A percentile compares a stretch with the other conserved stretches of the same genome.
Evolutionary conservation across 2,797 vertebrate genomes (phyloP).

Genomic region (Onychomys torridus): DNA sequence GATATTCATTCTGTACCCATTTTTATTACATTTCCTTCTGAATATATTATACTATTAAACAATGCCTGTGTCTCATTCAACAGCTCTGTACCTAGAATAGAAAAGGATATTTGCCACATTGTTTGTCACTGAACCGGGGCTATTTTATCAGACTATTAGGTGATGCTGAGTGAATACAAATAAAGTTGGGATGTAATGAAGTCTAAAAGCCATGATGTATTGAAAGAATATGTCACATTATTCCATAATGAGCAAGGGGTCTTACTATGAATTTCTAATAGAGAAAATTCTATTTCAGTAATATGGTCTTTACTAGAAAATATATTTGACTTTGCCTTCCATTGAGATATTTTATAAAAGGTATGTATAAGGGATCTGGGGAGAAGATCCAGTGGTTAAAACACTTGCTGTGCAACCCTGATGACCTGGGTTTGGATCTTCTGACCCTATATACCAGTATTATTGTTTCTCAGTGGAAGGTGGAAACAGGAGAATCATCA

Average conservation of each 20-base stretch:
- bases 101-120: slow-evolving; percentile 18
- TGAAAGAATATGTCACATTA: background rate
- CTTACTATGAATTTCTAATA: background rate
- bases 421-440: background rate
- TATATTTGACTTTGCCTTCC: slow-evolving; percentile 26
- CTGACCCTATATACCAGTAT: too few relatives aligned
- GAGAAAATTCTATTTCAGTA: slow-evolving; percentile 45
- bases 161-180: background rate
- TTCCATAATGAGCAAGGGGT: background rate
- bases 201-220: background rate
- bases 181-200: background rate
- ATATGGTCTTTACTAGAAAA: background rate
- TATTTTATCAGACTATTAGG: background rate
- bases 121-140: slow-evolving; percentile 15
- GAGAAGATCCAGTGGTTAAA: background rate
- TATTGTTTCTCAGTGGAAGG: background rate
- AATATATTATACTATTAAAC: slow-evolving; percentile 48
- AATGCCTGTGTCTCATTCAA: slow-evolving; percentile 4
- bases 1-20: background rate
- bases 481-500: background rate
- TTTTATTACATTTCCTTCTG: background rate
- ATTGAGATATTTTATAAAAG: background rate
- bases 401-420: background rate
- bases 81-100: background rate
- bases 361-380: background rate